Base-by-base conservation (phyloP, 2,888 invertebrate species). In the Andrena flavipes region DNA sequence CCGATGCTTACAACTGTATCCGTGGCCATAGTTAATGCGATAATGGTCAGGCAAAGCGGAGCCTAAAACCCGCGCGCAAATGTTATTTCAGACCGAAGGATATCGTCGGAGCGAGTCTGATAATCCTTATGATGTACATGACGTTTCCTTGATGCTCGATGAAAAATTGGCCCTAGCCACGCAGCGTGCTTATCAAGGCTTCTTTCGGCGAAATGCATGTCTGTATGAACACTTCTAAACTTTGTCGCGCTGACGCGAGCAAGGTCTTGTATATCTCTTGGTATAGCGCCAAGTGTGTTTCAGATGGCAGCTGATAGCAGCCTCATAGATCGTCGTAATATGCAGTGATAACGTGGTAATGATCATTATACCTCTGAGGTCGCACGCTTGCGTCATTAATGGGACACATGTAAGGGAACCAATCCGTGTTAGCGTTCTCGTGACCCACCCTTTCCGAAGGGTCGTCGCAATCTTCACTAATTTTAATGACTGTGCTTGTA, bases 141-240 rank as follows among this genome's bases (percentile, higher is more conserved):
- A 78, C 62, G 70, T 70, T 82, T 82, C 74, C 81, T 75, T 48
- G 62, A 82, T 82, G 80, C 56, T 16, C 74, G 54, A 35, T 79
- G 81, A 80, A 82, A 74, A 82, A 79, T 82, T 80, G 23, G 30
- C n/a, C 35, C 29, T 29, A 70, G 70, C 70, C 72, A 80, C 68
- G 77, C 72, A 80, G 33, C 33, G 16, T 8, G 29, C 81, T 82
- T 80, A 74, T 80, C 81, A 54, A 7, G 54, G 26, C 13, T 65
- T 65, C 51, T 33, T n/a, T 26, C 42, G 71, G 59, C 49, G 59
- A 76, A 71, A 67, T 74, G 73, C 63, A 79, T 78, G 73, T 51
- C 51, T 16, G 26, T 48, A 42, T 49, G 60, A 72, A 72, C 26
- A 33, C 48, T 67, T 49, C 30, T 48, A 33, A 20, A 30, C 29